Evolutionary conservation across 2,113 vertebrate species (phyloP).

Genomic region (Silurus meridionalis): DNA sequence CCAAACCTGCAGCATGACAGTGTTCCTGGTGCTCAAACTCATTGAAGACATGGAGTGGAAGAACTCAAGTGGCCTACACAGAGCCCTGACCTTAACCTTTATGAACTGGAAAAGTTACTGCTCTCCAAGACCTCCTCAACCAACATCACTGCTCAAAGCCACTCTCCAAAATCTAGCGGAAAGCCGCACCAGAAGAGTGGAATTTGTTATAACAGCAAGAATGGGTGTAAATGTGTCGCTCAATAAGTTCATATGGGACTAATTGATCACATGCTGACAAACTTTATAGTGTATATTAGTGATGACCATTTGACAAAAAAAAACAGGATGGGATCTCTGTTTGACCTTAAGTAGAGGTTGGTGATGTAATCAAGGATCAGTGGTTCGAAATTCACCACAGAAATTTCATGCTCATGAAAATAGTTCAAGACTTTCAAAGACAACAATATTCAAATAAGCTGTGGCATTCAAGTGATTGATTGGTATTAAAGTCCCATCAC

Average conservation of each 20-base stretch:
- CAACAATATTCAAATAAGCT: neutral
- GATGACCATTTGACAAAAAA: neutral
- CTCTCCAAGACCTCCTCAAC: neutral
- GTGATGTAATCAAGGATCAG: no score
- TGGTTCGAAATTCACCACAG: no score
- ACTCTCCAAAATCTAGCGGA: neutral
- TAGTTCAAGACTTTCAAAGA: neutral
- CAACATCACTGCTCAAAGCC: neutral
- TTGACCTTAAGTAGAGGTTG: no score
- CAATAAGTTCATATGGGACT: no score
- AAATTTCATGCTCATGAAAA: neutral
- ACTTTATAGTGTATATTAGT: neutral
- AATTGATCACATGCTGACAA: neutral
- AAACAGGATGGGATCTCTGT: neutral
- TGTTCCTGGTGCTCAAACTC: no score
- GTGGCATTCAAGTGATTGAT: neutral
- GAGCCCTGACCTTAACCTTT: neutral
- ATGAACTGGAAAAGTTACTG: neutral
- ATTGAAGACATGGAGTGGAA: neutral
- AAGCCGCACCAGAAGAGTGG: no score
- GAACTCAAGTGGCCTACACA: neutral
- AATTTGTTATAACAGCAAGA: no score
- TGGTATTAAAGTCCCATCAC: neutral
- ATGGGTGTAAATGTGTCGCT: no score
- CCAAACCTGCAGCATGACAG: no score